phyloP scores from a whole-genome alignment of 1,140 invertebrate genomes.

The Cepaea nemoralis region DNA sequence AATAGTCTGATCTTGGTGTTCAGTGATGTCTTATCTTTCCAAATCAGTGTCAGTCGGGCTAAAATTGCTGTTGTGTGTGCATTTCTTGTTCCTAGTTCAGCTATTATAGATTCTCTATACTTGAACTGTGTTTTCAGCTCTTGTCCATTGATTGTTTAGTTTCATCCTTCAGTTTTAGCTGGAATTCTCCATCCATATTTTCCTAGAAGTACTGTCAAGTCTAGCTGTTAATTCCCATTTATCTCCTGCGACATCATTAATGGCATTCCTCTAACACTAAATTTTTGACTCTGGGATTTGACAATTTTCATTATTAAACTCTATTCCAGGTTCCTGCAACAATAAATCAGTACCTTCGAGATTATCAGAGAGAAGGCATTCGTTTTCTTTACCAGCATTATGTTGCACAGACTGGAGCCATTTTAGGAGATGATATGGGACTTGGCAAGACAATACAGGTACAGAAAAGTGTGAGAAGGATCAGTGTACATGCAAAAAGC shows the following conservation, averaged over 20 bases:
- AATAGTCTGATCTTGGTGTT: no score
- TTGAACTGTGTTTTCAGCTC: no score
- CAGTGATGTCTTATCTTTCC: no score
- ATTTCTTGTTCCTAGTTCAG: no score
- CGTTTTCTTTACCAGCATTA: conserved; percentile 67
- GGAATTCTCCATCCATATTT: no score
- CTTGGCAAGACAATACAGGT: conserved; percentile 71
- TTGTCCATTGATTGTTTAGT: no score
- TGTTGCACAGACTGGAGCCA: conserved; percentile 55
- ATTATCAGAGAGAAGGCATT: conserved; percentile 69
- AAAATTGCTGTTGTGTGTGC: no score
- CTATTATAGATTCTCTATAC: no score
- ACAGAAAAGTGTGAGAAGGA: background rate
- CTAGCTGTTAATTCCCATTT: background rate
- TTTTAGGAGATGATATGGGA: conserved; percentile 71
- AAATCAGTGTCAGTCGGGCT: no score
- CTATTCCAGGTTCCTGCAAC: conserved; percentile 60
- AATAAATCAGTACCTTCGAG: conserved; percentile 67
- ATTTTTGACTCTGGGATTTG: background rate
- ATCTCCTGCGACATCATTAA: background rate
- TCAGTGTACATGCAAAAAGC: background rate
- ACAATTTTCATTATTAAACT: background rate
- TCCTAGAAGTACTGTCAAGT: background rate
- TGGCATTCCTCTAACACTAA: background rate
- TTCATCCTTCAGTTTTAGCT: no score